Evolutionary conservation across 1,140 invertebrate genomes (phyloP).

Genomic region (Drosophila jambulina): DNA sequence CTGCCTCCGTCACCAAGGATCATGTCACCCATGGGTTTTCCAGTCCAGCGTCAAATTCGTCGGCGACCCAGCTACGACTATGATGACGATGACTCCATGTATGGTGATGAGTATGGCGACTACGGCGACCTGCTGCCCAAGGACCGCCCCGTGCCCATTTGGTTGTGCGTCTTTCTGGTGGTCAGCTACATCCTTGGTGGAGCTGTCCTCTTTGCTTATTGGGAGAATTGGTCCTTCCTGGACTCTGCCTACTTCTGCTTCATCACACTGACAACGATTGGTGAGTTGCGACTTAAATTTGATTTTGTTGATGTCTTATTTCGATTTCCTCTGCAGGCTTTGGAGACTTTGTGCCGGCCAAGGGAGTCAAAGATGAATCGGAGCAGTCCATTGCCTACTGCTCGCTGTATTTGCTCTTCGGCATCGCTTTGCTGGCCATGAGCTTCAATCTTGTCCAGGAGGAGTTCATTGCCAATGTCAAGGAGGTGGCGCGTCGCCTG

Average conservation of each 20-base stretch:
- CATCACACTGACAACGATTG: constrained; percentile 97
- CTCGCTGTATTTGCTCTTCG: constrained; percentile 96
- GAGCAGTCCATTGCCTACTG: constrained; percentile 95
- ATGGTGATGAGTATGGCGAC: constrained; percentile 86
- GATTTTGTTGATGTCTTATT: background rate
- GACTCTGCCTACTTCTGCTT: constrained; percentile 98
- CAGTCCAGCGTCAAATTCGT: constrained; percentile 86
- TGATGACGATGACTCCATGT: constrained; percentile 85
- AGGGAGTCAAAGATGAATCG: constrained; percentile 89
- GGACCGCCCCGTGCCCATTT: constrained; percentile 92
- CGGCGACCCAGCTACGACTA: constrained; percentile 69
- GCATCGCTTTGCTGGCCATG: constrained; percentile 98
- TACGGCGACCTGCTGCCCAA: constrained; percentile 73
- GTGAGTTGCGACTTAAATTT: constrained; percentile 62
- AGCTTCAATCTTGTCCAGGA: constrained; percentile 99
- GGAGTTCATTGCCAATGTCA: constrained; percentile 95
- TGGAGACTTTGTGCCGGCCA: constrained; percentile 96
- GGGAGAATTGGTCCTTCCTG: constrained; percentile 95
- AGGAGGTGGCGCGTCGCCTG: constrained; percentile 91
- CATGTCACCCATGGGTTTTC: constrained; percentile 90
- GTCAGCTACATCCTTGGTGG: constrained; percentile 95
- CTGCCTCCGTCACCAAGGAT: constrained; percentile 87
- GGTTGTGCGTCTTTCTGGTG: constrained; percentile 95
- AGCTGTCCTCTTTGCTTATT: constrained; percentile 92
- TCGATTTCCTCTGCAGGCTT: constrained; percentile 87